phyloP scores from a whole-genome alignment of 2,113 vertebrate species.

The Mystacornis crossleyi region DNA sequence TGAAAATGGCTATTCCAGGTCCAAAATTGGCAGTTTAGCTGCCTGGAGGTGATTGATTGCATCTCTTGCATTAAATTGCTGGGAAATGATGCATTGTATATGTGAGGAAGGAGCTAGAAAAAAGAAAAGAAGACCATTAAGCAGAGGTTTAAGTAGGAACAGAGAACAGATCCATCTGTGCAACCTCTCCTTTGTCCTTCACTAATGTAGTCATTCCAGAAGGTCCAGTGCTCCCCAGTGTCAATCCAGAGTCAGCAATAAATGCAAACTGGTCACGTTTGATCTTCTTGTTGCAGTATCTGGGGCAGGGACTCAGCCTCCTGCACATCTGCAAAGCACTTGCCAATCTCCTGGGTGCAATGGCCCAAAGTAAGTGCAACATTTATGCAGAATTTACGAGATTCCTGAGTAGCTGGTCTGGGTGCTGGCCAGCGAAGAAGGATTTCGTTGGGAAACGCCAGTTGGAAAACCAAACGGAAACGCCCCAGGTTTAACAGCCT shows the following conservation, averaged over 20 bases:
- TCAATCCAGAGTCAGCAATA: not conserved
- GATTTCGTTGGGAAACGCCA: not conserved
- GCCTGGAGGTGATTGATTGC: not conserved
- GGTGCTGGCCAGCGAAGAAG: not conserved
- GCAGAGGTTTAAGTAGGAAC: not conserved
- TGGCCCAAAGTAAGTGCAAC: not conserved
- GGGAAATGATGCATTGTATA: not conserved
- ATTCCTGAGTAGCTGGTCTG: not conserved
- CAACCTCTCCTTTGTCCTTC: not conserved
- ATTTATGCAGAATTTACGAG: not conserved
- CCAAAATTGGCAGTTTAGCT: not conserved
- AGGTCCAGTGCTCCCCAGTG: not conserved
- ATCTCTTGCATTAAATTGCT: not conserved
- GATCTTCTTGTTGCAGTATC: not conserved
- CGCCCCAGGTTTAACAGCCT: not conserved
- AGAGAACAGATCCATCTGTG: not conserved
- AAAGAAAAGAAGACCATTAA: not conserved
- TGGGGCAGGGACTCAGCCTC: not conserved
- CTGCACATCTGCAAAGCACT: not conserved
- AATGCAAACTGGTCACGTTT: rapidly evolving
- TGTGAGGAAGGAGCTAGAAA: not conserved
- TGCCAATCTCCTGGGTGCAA: not conserved
- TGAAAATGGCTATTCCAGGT: not conserved
- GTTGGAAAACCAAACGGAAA: constrained; percentile 2
- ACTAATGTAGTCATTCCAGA: not conserved